Base-by-base conservation (phyloP, 2,797 vertebrate genomes). In the Antrozous pallidus region DNA sequence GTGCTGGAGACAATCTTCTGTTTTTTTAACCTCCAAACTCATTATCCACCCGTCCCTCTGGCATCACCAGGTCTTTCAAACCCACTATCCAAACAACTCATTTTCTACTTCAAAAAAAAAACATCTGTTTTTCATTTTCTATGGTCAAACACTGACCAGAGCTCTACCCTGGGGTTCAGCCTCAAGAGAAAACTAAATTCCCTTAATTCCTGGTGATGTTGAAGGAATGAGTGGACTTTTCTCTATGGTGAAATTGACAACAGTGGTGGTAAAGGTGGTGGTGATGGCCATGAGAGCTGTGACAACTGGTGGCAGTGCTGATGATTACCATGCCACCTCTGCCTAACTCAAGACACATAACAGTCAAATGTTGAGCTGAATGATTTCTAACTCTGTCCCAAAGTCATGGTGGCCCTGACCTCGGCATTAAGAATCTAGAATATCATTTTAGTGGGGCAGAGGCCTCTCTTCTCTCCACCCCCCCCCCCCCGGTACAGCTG, bases 41-140 rank as follows among this genome's bases (percentile, higher is more conserved):
- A 91, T 40, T 81, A 95, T 54, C 73, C 42, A 88, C 74, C 36
- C 80, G n/a, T 42, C 58, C 9, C 67, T 14, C 42, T 89, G 12
- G 5, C 16, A 77, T 78, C 17, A 63, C 9, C 20, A 70, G 24
- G 36, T 49, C 70, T 24, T 83, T 58, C 90, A 84, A 96, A 94
- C 33, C 22, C 42, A 86, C 14, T 54, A 65, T 82, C 56, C 92
- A 82, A 95, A 96, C 92, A 88, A 88, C 33, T 93, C 22, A 88
- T 58, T 33, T 91, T 42, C 65, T 70, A 58, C 5, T 38, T n/a
- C 10, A 24, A 2, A 26, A 45, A 28, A 1, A 26, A 49, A 28
- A 2, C 74, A 77, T 26, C 13, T 65, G 18, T 10, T 54, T 38
- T 51, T 79, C 56, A 88, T 91, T n/a, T 81, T 91, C 42, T 31